Conservation (phyloP, 2,888 invertebrate genomes). For the Mamestra brassicae region DNA sequence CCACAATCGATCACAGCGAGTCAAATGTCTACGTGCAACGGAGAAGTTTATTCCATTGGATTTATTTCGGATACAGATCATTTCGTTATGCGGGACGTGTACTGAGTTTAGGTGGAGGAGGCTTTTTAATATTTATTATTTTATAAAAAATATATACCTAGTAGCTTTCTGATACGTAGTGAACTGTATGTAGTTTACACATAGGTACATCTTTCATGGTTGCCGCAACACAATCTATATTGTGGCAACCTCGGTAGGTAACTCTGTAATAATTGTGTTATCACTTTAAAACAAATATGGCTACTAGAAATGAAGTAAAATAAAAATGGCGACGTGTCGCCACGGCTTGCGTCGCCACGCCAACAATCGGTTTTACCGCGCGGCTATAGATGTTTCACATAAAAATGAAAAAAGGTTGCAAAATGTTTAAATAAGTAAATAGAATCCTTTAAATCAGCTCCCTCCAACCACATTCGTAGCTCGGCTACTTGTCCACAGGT, state of each 20-base stretch:
- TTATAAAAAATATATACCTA: neutral
- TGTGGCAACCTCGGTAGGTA: too few relatives aligned
- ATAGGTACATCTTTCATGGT: too few relatives aligned
- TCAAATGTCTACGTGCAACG: slow-evolving; percentile 61
- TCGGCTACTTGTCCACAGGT: slow-evolving; percentile 73
- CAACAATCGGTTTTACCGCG: too few relatives aligned
- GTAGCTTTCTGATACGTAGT: neutral
- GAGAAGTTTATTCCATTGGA: slow-evolving; percentile 65
- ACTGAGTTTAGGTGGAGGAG: slow-evolving; percentile 25
- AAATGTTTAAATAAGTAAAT: neutral
- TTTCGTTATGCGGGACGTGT: slow-evolving; percentile 57
- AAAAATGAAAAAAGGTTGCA: too few relatives aligned
- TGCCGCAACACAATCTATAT: too few relatives aligned
- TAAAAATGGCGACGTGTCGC: too few relatives aligned
- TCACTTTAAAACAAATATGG: too few relatives aligned
- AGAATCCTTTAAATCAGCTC: neutral
- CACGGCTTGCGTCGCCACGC: too few relatives aligned
- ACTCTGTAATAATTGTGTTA: too few relatives aligned
- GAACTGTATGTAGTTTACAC: too few relatives aligned
- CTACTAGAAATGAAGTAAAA: too few relatives aligned
- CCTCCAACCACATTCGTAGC: slow-evolving; percentile 46
- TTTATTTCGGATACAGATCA: slow-evolving; percentile 66
- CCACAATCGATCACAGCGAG: slow-evolving; percentile 65
- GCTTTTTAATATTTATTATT: slow-evolving; percentile 24
- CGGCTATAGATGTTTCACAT: too few relatives aligned